These are phyloP conservation scores for Drosophila novamexicana DNA, from an alignment of 1,140 invertebrate species.

Conservation along the genomic window DNA sequence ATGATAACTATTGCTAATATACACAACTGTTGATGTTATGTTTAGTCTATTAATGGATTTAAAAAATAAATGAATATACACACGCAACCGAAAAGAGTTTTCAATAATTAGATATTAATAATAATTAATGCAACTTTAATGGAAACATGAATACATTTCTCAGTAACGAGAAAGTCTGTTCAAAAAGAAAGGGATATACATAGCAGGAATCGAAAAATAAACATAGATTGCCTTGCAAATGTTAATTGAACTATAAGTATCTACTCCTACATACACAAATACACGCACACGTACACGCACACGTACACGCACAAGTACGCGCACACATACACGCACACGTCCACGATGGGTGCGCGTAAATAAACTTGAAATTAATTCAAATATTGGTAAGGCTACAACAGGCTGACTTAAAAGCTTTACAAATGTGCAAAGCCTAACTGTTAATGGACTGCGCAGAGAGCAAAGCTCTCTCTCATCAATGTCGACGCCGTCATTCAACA, in stretches of 20 bases:
- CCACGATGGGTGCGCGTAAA: slow-evolving; percentile 1
- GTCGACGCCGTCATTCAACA: slow-evolving; percentile 18
- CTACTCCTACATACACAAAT: no score
- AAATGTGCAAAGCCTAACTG: slow-evolving; percentile 55
- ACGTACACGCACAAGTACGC: no score
- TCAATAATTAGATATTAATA: background rate
- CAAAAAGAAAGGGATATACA: no score
- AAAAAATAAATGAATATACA: slow-evolving; percentile 76
- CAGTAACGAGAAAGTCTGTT: no score
- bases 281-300: no score
- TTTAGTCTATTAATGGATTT: slow-evolving; percentile 77
- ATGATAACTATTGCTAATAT: slow-evolving; percentile 71
- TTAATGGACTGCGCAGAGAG: slow-evolving; percentile 30
- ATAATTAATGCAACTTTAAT: background rate
- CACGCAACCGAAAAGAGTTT: slow-evolving; percentile 36
- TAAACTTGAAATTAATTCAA: background rate
- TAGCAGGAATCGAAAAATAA: no score
- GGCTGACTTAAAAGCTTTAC: slow-evolving; percentile 34
- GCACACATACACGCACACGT: background rate
- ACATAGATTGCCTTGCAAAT: no score
- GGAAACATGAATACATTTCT: background rate
- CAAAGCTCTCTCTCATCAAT: slow-evolving; percentile 27
- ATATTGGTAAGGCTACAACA: slow-evolving; percentile 16
- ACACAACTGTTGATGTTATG: slow-evolving; percentile 80
- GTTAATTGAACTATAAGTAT: no score